phyloP scores from a whole-genome alignment of 2,888 invertebrate species.

The Podotricha telesiphe region DNA sequence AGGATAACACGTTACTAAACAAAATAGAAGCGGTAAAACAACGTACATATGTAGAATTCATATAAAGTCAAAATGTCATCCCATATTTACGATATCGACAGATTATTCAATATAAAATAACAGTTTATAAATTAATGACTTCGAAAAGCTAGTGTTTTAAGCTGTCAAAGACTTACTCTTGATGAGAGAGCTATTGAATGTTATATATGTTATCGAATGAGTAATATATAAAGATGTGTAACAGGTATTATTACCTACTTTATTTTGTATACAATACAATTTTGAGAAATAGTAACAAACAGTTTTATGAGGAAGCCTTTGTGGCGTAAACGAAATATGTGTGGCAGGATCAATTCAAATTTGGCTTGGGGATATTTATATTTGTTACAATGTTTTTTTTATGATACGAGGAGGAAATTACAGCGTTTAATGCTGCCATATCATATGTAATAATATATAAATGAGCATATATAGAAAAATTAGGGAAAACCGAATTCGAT shows the following conservation, averaged over 20 bases:
- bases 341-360: background rate
- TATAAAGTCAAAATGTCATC: background rate
- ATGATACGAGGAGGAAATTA: too few species aligned
- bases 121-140: slow-evolving; percentile 15
- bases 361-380: too few species aligned
- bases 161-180: slow-evolving; percentile 18
- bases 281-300: background rate
- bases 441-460: too few species aligned
- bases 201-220: slow-evolving; percentile 26
- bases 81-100: background rate
- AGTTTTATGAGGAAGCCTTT: background rate
- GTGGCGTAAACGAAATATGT: background rate
- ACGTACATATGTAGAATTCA: too few species aligned
- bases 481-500: too few species aligned
- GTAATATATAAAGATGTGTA: slow-evolving; percentile 59
- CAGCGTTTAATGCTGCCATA: too few species aligned
- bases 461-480: too few species aligned
- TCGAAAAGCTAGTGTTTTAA: slow-evolving; percentile 20
- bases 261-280: slow-evolving; percentile 41
- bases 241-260: slow-evolving; percentile 71
- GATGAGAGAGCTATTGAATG: slow-evolving; percentile 8
- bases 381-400: too few species aligned
- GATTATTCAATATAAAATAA: background rate
- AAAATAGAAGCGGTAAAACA: too few species aligned
- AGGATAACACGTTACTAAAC: background rate